phyloP scores from a whole-genome alignment of 2,797 vertebrate genomes.

The Hoplostethus atlanticus region DNA sequence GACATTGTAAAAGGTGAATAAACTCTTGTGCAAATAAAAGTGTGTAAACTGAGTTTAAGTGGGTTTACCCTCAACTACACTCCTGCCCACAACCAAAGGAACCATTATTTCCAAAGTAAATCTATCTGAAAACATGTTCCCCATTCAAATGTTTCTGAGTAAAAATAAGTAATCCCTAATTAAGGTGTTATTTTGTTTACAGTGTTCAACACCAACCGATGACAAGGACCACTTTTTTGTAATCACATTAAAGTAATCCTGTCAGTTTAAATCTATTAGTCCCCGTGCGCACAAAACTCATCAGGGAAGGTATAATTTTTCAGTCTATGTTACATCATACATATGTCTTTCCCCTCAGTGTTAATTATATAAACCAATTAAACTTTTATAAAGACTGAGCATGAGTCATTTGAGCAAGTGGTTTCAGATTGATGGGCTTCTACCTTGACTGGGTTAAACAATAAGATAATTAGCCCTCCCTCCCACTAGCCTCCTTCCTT shows the following conservation, averaged over 20 bases:
- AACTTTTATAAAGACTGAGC: slow-evolving; percentile 74
- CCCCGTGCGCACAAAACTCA: slow-evolving; percentile 12
- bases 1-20: too few relatives aligned
- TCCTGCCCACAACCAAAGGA: too few relatives aligned
- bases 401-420: slow-evolving; percentile 76
- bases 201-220: background rate
- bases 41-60: too few relatives aligned
- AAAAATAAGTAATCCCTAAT: too few relatives aligned
- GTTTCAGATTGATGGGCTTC: slow-evolving; percentile 81
- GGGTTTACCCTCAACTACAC: too few relatives aligned
- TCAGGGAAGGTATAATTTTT: slow-evolving; percentile 38
- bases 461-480: slow-evolving; percentile 75
- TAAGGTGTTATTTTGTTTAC: too few relatives aligned
- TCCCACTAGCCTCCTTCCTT: slow-evolving; percentile 19
- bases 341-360: slow-evolving; percentile 50
- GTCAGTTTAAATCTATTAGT: slow-evolving; percentile 17
- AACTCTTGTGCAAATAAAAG: too few relatives aligned
- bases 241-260: slow-evolving; percentile 14
- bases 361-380: slow-evolving; percentile 77
- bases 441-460: slow-evolving; percentile 76
- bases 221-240: background rate
- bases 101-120: too few relatives aligned
- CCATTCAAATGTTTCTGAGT: too few relatives aligned
- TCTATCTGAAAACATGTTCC: too few relatives aligned
- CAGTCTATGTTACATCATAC: slow-evolving; percentile 34